Evolutionary conservation across 2,797 vertebrate species (phyloP).

Genomic region (Hylomyscus alleni): DNA sequence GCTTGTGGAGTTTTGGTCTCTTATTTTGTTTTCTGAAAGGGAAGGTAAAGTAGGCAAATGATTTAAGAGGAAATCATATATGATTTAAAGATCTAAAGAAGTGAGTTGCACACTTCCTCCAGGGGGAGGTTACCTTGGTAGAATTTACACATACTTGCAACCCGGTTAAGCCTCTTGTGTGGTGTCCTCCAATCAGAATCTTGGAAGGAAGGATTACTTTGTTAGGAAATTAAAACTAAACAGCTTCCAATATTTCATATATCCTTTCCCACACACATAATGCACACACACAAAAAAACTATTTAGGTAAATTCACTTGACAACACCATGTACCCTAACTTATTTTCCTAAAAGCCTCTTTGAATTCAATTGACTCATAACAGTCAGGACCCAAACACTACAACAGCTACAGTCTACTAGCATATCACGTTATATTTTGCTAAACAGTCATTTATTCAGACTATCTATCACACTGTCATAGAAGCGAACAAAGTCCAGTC

Average conservation of each 20-base stretch:
- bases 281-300: conserved; percentile 27
- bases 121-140: not conserved
- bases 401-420: conserved; percentile 70
- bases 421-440: conserved; percentile 68
- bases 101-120: conserved; percentile 27
- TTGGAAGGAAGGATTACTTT: conserved; percentile 67
- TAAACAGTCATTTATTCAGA: conserved; percentile 57
- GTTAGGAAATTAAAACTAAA: conserved; percentile 77
- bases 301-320: conserved; percentile 68
- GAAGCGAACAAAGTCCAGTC: conserved; percentile 41
- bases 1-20: not conserved
- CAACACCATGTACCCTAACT: conserved; percentile 52
- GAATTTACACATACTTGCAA: conserved; percentile 62
- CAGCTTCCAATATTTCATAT: conserved; percentile 67
- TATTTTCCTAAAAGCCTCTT: conserved; percentile 73
- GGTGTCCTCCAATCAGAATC: conserved; percentile 64
- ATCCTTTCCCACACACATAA: conserved; percentile 76
- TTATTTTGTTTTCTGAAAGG: conserved; percentile 17
- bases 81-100: conserved; percentile 65
- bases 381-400: conserved; percentile 57
- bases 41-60: conserved; percentile 28
- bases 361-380: conserved; percentile 52
- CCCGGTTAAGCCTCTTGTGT: conserved; percentile 64
- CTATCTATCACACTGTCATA: conserved; percentile 28
- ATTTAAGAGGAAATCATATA: conserved; percentile 61